Conservation (phyloP, 2,113 vertebrate species). For the Mormoops blainvillei region DNA sequence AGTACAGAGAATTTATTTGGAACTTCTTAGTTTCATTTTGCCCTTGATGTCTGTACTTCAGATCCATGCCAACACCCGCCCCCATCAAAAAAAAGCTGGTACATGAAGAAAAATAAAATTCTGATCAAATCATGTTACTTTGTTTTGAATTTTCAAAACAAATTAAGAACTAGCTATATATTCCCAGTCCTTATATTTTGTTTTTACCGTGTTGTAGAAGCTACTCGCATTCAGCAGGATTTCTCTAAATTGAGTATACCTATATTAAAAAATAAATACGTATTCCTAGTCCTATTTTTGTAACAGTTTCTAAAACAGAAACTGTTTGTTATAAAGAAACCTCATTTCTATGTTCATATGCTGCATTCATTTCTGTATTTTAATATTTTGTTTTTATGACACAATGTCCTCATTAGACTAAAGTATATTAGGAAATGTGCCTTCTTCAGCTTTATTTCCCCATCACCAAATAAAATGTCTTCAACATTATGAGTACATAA, state of each 20-base stretch:
- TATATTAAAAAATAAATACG: neutral
- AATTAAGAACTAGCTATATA: neutral
- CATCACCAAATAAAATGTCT: neutral
- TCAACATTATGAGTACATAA: neutral
- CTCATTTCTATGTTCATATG: neutral
- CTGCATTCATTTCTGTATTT: neutral
- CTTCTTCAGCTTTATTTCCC: neutral
- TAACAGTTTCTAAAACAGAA: neutral
- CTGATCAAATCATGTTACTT: neutral
- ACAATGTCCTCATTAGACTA: neutral
- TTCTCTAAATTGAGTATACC: neutral
- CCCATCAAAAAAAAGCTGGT: neutral
- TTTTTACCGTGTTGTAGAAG: neutral
- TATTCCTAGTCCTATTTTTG: neutral
- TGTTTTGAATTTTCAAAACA: neutral
- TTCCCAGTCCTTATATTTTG: neutral
- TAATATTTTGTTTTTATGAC: neutral
- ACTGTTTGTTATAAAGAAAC: neutral
- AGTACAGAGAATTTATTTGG: neutral
- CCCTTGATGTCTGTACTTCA: neutral
- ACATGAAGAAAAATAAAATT: neutral
- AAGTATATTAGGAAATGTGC: neutral
- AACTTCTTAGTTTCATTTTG: conserved; percentile 1
- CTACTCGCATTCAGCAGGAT: neutral
- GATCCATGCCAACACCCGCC: neutral